Evolutionary conservation across 2,888 invertebrate species (phyloP).

Genomic region (Balanococcus diminutus): DNA sequence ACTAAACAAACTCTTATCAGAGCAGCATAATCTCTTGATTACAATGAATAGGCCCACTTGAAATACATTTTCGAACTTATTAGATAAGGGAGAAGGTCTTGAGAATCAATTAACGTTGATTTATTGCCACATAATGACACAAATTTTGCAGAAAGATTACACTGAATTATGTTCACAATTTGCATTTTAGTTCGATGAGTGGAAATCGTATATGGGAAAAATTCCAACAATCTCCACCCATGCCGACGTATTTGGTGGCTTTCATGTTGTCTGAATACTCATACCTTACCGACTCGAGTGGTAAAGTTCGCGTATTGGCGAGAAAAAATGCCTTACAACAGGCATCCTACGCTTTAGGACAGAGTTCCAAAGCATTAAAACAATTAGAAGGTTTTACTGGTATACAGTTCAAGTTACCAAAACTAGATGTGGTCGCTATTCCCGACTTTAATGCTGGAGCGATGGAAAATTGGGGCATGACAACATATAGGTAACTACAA

Average conservation of each 20-base stretch:
- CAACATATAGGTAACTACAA: slow-evolving; percentile 69
- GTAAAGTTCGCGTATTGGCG: slow-evolving; percentile 56
- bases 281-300: slow-evolving; percentile 60
- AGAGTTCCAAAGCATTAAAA: slow-evolving; percentile 66
- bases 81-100: background rate
- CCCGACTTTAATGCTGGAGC: slow-evolving; percentile 80
- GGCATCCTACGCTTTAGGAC: slow-evolving; percentile 65
- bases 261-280: slow-evolving; percentile 78
- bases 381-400: slow-evolving; percentile 69
- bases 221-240: slow-evolving; percentile 54
- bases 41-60: background rate
- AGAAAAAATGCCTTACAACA: slow-evolving; percentile 59
- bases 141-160: background rate
- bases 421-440: slow-evolving; percentile 76
- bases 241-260: slow-evolving; percentile 74
- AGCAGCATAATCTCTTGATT: background rate
- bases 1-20: background rate
- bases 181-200: background rate
- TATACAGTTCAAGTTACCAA: slow-evolving; percentile 66
- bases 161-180: background rate
- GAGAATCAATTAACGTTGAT: background rate
- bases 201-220: background rate
- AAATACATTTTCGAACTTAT: background rate
- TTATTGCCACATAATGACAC: background rate
- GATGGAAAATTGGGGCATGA: slow-evolving; percentile 79